Conservation (phyloP, 2,888 invertebrate genomes). For the Coelopa pilipes region DNA sequence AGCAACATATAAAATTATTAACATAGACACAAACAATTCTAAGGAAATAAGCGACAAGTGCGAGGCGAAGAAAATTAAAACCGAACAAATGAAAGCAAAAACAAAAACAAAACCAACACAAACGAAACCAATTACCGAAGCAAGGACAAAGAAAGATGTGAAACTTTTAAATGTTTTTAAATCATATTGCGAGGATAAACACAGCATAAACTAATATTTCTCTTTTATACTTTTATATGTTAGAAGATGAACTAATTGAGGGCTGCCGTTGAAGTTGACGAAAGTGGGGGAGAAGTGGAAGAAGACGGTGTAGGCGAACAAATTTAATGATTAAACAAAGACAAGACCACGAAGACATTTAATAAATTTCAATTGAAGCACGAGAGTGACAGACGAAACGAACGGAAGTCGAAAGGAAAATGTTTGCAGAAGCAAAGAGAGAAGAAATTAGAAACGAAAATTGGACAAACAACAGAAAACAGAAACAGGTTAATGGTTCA, state of each 20-base stretch:
- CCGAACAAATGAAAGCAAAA: conserved; percentile 5
- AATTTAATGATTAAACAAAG: not conserved
- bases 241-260: conserved; percentile 34
- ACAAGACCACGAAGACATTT: not conserved
- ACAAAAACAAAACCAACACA: not conserved
- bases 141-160: conserved; percentile 20
- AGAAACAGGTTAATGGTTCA: not conserved
- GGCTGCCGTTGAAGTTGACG: not conserved
- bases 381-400: not conserved
- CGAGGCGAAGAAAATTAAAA: not conserved
- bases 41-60: not conserved
- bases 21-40: not conserved
- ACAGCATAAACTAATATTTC: conserved; percentile 37
- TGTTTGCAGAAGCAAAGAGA: not conserved
- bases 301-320: not conserved
- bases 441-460: not conserved
- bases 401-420: not conserved
- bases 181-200: conserved; percentile 2
- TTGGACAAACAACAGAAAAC: not conserved
- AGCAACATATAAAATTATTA: conserved; percentile 12
- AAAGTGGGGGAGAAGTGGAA: not conserved
- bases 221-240: conserved; percentile 51
- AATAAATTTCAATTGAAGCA: not conserved
- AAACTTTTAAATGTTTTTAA: conserved; percentile 34
- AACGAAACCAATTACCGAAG: not conserved